These are phyloP conservation scores for Dinomys branickii DNA, from an alignment of 2,113 vertebrate species.

Conservation along the genomic window DNA sequence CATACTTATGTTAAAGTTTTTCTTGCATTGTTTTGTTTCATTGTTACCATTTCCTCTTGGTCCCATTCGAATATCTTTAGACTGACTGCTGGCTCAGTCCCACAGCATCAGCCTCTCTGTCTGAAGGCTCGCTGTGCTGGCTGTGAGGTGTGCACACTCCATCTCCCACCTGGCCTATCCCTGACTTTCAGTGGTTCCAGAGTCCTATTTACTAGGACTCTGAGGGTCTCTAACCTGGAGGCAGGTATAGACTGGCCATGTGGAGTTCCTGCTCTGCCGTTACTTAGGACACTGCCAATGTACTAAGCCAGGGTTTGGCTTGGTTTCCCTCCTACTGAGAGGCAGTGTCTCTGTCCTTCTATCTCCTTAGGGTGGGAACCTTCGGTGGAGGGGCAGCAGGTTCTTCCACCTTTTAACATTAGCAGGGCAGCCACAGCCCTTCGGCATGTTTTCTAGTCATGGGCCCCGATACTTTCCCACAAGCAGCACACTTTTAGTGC, in stretches of 20 bases:
- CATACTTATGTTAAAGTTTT: not conserved
- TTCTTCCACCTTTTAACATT: not conserved
- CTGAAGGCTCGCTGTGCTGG: not conserved
- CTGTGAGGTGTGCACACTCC: not conserved
- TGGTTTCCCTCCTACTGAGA: conserved; percentile 1
- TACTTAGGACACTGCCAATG: too few species aligned
- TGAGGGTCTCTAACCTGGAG: not conserved
- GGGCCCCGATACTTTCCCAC: not conserved
- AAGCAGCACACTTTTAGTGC: not conserved
- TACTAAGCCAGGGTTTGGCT: not conserved
- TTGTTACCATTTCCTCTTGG: not conserved
- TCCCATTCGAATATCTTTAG: not conserved
- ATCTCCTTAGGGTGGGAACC: not conserved
- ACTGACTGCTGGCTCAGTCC: not conserved
- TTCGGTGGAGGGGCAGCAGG: not conserved
- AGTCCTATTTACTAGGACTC: not conserved
- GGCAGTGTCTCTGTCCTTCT: not conserved
- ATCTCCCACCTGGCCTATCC: not conserved
- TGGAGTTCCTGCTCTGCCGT: not conserved
- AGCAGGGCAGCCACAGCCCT: not conserved
- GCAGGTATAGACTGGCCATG: not conserved
- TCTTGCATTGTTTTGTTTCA: not conserved
- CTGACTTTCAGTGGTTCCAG: not conserved
- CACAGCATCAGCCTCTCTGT: not conserved
- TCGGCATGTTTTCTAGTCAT: not conserved